Percentiles rank a stretch among this genome's conserved stretches.
phyloP scores from a whole-genome alignment of 2,113 vertebrate species.

The Piliocolobus tephrosceles region DNA sequence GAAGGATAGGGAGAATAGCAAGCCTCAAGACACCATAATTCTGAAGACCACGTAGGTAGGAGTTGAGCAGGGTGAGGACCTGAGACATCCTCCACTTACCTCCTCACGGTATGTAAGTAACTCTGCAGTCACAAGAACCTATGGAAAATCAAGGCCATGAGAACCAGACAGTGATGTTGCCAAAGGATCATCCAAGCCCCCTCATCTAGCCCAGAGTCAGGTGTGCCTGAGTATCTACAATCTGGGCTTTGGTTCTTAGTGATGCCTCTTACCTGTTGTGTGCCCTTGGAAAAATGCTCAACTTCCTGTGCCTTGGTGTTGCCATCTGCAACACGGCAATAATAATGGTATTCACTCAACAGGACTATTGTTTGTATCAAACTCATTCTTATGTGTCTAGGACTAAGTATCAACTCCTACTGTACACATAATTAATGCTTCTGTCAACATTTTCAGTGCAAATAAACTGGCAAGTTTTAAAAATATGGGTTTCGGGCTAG shows the following conservation, averaged over 20 bases:
- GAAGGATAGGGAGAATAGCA: neutral
- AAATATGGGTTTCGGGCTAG: neutral
- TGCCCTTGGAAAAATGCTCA: neutral
- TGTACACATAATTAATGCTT: neutral
- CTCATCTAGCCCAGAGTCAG: neutral
- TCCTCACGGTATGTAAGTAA: neutral
- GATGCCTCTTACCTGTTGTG: neutral
- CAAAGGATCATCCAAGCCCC: neutral
- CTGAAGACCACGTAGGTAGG: neutral
- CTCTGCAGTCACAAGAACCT: neutral
- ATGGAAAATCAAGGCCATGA: neutral
- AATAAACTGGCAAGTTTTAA: neutral
- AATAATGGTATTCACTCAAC: neutral
- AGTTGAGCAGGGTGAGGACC: neutral
- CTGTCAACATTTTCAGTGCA: neutral
- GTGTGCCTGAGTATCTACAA: neutral
- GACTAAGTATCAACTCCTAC: neutral
- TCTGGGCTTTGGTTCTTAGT: neutral
- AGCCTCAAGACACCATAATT: neutral
- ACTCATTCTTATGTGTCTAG: neutral
- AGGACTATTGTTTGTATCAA: neutral
- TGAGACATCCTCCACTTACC: neutral
- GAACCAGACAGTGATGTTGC: neutral
- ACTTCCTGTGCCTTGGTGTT: neutral
- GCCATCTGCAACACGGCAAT: neutral